Base-by-base conservation (phyloP, 2,888 invertebrate genomes). In the Ormyrus thymus region DNA sequence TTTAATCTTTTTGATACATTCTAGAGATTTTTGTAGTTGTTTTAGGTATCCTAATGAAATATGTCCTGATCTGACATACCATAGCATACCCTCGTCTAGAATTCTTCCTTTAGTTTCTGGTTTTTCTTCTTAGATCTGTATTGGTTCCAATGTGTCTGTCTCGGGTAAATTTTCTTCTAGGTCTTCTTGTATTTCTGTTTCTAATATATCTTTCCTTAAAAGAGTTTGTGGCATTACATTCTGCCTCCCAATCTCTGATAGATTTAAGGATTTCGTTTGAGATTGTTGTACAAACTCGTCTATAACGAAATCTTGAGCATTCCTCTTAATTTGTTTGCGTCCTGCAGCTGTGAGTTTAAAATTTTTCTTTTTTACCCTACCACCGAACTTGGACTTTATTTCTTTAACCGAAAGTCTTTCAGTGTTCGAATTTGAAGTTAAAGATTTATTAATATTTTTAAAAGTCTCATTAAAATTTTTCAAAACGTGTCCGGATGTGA, bases 221-320 rank as follows among this genome's bases (percentile, higher is more conserved):
- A n/a, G 55, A 55, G 55, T 10, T 55, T 7, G 4, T 55, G 8
- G 0, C 6, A 7, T 11, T 11, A 11, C 7, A 1, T 61, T 43
- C 61, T 61, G 45, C 61, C 45, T 61, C 43, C 61, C 61, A 45
- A 61, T 61, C 61, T 61, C 45, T 45, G 61, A 7, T 29, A 61
- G 11, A 7, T 61, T 10, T 13, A 43, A n/a, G n/a, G 46, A 5
- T n/a, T 61, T 13, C 7, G 45, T n/a, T 13, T 61, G 46, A 61
- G 61, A 61, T 61, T 61, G 46, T 46, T 61, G 46, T 29, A 61
- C 11, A 29, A 61, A 61, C 46, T 61, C 45, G 7, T 45, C 61
- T 11, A 61, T n/a, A n/a, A n/a, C n/a, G n/a, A n/a, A n/a, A n/a
- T n/a, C n/a, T n/a, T n/a, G n/a, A n/a, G n/a, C n/a, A n/a, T n/a